A percentile compares a stretch with the other conserved stretches of the same genome.
Conservation (phyloP, 1,140 invertebrate species). For the Plodia interpunctella region DNA sequence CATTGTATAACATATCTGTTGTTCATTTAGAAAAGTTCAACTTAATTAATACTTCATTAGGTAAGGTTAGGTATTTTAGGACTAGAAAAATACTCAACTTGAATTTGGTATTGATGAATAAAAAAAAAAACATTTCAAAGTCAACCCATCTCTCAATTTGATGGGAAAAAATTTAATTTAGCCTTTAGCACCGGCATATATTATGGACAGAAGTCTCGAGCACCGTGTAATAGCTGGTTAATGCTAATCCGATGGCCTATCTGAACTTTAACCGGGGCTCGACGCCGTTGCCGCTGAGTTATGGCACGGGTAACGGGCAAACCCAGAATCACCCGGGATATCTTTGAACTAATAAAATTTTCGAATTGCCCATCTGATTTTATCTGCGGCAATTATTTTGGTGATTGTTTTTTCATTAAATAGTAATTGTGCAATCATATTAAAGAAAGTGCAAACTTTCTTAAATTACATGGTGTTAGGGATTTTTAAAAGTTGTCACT, state of each 20-base stretch:
- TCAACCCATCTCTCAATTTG: neutral
- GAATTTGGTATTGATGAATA: too few relatives aligned
- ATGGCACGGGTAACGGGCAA: neutral
- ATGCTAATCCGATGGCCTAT: conserved; percentile 17
- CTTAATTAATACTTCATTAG: too few relatives aligned
- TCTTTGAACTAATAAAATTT: conserved; percentile 17
- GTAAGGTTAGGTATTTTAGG: too few relatives aligned
- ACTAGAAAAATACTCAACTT: too few relatives aligned
- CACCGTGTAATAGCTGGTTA: conserved; percentile 13
- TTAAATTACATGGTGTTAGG: too few relatives aligned
- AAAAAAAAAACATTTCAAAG: neutral
- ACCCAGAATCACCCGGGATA: neutral
- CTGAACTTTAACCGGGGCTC: conserved; percentile 10
- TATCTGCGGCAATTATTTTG: conserved; percentile 8
- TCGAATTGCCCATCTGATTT: conserved; percentile 11
- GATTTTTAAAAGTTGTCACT: too few relatives aligned
- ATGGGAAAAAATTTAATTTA: conserved; percentile 14
- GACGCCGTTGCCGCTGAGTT: conserved; percentile 2
- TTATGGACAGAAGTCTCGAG: conserved; percentile 11
- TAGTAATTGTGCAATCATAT: neutral
- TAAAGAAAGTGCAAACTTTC: neutral
- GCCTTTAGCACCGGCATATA: conserved; percentile 1
- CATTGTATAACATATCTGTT: too few relatives aligned
- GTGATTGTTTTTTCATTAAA: too few relatives aligned
- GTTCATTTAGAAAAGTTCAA: too few relatives aligned